These are phyloP conservation scores for Platygyra sinensis DNA, from an alignment of 64 coral and sea anemone genomes.

Conservation along the genomic window DNA sequence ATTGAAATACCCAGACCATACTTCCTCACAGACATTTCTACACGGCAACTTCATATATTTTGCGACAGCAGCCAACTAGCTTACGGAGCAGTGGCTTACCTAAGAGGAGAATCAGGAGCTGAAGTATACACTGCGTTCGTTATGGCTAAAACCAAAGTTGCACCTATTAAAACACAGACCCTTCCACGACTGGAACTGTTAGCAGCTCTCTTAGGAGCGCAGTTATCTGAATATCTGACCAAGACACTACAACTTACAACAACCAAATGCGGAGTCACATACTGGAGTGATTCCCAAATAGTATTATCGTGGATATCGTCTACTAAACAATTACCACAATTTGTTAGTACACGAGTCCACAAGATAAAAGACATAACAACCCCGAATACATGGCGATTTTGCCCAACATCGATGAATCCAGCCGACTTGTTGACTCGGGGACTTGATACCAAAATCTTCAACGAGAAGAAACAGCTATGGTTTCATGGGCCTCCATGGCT, in stretches of 20 bases:
- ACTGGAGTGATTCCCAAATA: slow-evolving; percentile 63
- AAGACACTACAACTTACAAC: slow-evolving; percentile 8
- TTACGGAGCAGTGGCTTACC: slow-evolving; percentile 55
- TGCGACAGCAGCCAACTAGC: slow-evolving; percentile 44
- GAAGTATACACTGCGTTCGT: not conserved
- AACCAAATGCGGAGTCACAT: not conserved
- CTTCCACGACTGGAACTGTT: slow-evolving; percentile 55
- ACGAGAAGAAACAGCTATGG: slow-evolving; percentile 29
- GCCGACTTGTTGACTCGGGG: slow-evolving; percentile 53
- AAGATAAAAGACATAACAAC: slow-evolving; percentile 33
- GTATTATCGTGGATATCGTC: slow-evolving; percentile 46
- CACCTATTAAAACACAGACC: slow-evolving; percentile 32
- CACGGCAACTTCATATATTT: slow-evolving; percentile 50
- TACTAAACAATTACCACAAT: slow-evolving; percentile 17
- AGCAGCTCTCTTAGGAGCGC: slow-evolving; percentile 51
- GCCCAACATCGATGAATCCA: slow-evolving; percentile 61
- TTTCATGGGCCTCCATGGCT: slow-evolving; percentile 39
- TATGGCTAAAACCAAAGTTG: slow-evolving; percentile 52
- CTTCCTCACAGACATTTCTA: not conserved
- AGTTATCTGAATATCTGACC: slow-evolving; percentile 34
- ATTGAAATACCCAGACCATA: no score
- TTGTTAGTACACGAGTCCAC: slow-evolving; percentile 37
- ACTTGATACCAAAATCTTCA: slow-evolving; percentile 15
- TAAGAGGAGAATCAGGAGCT: not conserved
- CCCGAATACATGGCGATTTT: slow-evolving; percentile 30